Conservation (phyloP, 2,113 vertebrate species). For the Craseonycteris thonglongyai region DNA sequence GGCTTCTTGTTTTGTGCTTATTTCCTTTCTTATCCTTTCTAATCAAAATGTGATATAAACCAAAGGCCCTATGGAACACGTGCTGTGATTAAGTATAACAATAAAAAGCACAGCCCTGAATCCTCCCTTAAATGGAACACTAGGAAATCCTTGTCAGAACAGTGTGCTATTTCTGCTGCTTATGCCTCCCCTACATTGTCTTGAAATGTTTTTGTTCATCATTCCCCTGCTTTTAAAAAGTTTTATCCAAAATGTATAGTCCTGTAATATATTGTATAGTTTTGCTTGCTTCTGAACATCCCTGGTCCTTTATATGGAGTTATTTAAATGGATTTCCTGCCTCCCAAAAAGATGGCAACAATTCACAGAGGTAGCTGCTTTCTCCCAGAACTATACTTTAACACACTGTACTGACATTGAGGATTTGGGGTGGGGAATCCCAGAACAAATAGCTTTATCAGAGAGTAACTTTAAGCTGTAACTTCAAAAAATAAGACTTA, state of each 20-base stretch:
- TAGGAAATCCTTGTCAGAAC: neutral
- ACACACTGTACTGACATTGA: neutral
- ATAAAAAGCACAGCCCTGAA: neutral
- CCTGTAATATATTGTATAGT: neutral
- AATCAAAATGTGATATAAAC: neutral
- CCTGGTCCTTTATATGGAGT: neutral
- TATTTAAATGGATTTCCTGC: neutral
- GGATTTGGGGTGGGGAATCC: neutral
- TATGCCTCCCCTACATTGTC: neutral
- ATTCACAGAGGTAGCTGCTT: neutral
- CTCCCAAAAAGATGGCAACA: neutral
- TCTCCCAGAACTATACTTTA: neutral
- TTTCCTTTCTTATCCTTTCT: neutral
- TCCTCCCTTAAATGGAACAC: neutral
- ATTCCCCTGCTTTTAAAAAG: neutral
- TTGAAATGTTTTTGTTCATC: neutral
- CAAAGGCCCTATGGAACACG: neutral
- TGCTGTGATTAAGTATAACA: neutral
- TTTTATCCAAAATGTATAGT: neutral
- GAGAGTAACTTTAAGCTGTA: neutral
- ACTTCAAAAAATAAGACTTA: neutral
- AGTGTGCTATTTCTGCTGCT: neutral
- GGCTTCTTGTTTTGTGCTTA: neutral
- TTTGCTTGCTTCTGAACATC: neutral
- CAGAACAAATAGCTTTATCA: neutral